Percentiles rank a stretch among this genome's conserved stretches.
Evolutionary conservation across 2,888 invertebrate genomes (phyloP).

Genomic region (Leptinotarsa haldemani): DNA sequence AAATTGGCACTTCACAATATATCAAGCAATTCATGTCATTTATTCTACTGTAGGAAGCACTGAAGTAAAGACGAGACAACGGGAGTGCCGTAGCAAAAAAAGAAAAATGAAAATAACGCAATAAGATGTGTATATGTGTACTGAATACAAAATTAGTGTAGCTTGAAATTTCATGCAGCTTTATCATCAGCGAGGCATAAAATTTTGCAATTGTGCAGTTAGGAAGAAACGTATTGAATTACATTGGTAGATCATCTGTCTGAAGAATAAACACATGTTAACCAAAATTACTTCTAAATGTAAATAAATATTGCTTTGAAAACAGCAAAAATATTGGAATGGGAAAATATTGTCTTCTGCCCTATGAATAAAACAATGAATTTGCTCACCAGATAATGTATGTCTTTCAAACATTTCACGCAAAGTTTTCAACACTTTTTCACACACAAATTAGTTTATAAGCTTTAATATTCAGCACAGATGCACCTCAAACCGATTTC

Average conservation of each 20-base stretch:
- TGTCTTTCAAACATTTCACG: not conserved
- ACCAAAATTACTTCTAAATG: not conserved
- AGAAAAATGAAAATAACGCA: slow-evolving; percentile 2
- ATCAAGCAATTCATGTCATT: not conserved
- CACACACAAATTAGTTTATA: slow-evolving; percentile 7
- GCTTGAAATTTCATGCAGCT: slow-evolving; percentile 17
- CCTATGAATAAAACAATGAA: not conserved
- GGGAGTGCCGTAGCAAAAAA: slow-evolving; percentile 6
- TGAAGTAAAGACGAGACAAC: not conserved
- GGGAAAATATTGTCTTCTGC: not conserved
- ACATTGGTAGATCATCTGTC: not conserved
- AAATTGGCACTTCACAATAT: not conserved
- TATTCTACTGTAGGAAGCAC: not conserved
- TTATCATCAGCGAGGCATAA: slow-evolving; percentile 2
- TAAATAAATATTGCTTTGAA: slow-evolving; percentile 7
- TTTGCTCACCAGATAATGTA: not conserved
- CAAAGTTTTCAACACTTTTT: slow-evolving; percentile 4
- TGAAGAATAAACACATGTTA: not conserved
- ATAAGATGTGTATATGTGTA: slow-evolving; percentile 13
- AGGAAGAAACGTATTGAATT: not conserved
- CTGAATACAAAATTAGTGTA: slow-evolving; percentile 14
- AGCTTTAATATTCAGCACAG: slow-evolving; percentile 8
- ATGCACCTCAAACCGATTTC: slow-evolving; percentile 11
- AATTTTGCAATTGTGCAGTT: slow-evolving; percentile 2
- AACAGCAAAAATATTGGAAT: not conserved